Conservation (phyloP, 2,888 invertebrate genomes). For the Drosophila imparisetae region DNA sequence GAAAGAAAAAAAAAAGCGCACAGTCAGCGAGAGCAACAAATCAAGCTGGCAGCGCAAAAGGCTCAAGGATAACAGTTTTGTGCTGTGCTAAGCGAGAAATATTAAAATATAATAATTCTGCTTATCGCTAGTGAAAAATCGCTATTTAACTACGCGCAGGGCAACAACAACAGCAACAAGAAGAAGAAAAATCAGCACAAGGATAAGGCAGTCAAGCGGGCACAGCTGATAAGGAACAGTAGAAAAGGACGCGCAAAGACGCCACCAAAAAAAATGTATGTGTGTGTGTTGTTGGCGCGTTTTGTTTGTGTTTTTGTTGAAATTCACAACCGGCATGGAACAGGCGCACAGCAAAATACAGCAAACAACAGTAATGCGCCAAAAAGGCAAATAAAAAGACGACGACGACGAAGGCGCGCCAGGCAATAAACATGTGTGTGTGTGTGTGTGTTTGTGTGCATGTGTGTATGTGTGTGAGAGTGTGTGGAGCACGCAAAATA, state of each 20-base stretch:
- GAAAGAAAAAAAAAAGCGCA: conserved; percentile 44
- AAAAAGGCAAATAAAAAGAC: conserved; percentile 47
- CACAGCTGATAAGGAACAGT: conserved; percentile 51
- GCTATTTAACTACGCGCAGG: conserved; percentile 66
- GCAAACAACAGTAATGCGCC: conserved; percentile 33
- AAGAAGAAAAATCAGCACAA: conserved; percentile 9
- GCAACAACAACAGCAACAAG: conserved; percentile 24
- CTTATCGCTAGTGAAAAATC: conserved; percentile 75
- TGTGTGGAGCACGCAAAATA: conserved; percentile 59
- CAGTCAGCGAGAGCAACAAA: conserved; percentile 65
- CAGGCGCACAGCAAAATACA: conserved; percentile 73
- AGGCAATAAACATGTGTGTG: conserved; percentile 24
- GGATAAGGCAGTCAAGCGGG: conserved; percentile 57
- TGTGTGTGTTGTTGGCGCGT: conserved; percentile 24
- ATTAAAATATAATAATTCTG: conserved; percentile 79
- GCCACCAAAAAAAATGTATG: not conserved
- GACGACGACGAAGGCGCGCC: conserved; percentile 43
- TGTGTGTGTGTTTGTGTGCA: conserved; percentile 16
- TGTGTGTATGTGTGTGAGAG: conserved; percentile 24
- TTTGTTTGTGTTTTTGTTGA: conserved; percentile 81
- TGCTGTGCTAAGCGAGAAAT: conserved; percentile 76
- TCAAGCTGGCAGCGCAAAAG: conserved; percentile 45
- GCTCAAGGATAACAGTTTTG: conserved; percentile 51
- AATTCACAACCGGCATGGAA: conserved; percentile 72
- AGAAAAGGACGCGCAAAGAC: conserved; percentile 25